phyloP scores from a whole-genome alignment of 2,113 vertebrate genomes.

The Pelobates fuscus region DNA sequence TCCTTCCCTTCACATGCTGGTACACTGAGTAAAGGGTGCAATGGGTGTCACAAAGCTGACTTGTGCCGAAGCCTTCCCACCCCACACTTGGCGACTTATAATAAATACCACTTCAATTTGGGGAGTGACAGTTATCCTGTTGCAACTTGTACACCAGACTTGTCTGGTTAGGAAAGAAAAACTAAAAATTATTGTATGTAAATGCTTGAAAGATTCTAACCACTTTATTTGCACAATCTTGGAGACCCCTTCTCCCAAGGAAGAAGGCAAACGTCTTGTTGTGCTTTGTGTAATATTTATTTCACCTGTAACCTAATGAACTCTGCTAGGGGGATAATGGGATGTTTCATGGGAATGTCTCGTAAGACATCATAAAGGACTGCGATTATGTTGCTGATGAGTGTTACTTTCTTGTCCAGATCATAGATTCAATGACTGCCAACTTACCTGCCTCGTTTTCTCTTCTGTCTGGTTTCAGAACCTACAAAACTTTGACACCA shows the following conservation, averaged over 20 bases:
- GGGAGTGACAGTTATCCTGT: neutral
- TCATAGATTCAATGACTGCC: too few relatives aligned
- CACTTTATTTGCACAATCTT: neutral
- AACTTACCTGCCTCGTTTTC: too few relatives aligned
- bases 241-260: neutral
- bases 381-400: too few relatives aligned
- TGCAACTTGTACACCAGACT: neutral
- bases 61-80: neutral
- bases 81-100: neutral
- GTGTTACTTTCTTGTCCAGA: too few relatives aligned
- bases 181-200: neutral
- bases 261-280: neutral
- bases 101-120: neutral
- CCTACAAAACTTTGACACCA: too few relatives aligned
- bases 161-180: neutral
- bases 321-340: neutral
- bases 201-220: neutral
- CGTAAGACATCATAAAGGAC: too few relatives aligned
- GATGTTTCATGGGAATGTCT: neutral
- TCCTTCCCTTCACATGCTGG: constrained; percentile 90
- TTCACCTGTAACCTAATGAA: too few relatives aligned
- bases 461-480: too few relatives aligned
- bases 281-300: neutral
- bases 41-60: neutral
- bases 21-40: constrained; percentile 54